phyloP scores from a whole-genome alignment of 1,140 invertebrate species.

The Rhyzopertha dominica region DNA sequence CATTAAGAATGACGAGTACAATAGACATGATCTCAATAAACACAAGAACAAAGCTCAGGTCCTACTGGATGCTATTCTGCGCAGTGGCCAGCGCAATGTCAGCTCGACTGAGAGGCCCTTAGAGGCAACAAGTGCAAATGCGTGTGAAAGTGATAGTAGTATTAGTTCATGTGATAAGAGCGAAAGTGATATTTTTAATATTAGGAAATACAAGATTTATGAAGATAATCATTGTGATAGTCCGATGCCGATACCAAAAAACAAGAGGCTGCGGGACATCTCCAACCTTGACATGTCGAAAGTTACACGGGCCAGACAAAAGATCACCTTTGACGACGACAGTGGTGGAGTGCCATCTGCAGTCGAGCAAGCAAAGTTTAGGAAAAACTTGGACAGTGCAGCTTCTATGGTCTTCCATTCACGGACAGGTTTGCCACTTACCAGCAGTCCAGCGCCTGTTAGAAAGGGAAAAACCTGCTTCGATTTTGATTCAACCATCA shows the following conservation, averaged over 20 bases:
- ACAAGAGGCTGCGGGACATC: conserved; percentile 9
- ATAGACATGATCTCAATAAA: conserved; percentile 36
- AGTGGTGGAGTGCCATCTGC: conserved; percentile 50
- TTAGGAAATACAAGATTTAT: conserved; percentile 37
- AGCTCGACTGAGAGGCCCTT: conserved; percentile 8
- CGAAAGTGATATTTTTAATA: conserved; percentile 41
- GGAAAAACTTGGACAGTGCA: conserved; percentile 71
- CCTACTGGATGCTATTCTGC: conserved; percentile 51
- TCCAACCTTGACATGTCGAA: conserved; percentile 23
- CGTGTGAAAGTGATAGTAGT: conserved; percentile 35
- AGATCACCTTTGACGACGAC: conserved; percentile 28
- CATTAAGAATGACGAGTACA: conserved; percentile 12
- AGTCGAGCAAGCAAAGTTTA: conserved; percentile 66
- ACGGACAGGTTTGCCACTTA: conserved; percentile 75
- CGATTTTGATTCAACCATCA: conserved; percentile 80
- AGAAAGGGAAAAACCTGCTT: conserved; percentile 71
- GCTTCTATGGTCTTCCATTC: conserved; percentile 81
- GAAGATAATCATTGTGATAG: conserved; percentile 41
- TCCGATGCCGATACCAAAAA: conserved; percentile 19
- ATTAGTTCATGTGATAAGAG: conserved; percentile 38
- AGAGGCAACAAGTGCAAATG: no score
- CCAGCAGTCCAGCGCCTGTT: conserved; percentile 80
- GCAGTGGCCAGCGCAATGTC: conserved; percentile 32
- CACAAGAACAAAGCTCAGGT: conserved; percentile 49
- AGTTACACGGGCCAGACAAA: conserved; percentile 21